Conservation (phyloP, 1,140 invertebrate genomes). For the Leptestheria dahalacensis region DNA sequence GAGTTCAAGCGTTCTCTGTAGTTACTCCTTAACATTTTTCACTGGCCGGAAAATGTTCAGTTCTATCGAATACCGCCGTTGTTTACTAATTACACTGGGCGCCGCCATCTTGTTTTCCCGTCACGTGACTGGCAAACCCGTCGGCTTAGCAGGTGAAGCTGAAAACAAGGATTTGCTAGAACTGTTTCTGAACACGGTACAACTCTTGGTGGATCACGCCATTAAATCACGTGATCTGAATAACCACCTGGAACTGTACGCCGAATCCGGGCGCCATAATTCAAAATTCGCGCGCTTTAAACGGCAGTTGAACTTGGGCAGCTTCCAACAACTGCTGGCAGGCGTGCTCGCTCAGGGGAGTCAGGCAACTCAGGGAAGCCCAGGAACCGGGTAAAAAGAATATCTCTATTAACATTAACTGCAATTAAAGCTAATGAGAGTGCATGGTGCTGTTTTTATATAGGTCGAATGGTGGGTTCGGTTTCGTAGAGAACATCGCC, state of each 20-base stretch:
- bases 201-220: neutral
- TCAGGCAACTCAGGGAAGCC: neutral
- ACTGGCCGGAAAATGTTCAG: no score
- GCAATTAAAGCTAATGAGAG: neutral
- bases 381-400: neutral
- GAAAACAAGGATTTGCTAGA: neutral
- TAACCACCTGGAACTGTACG: neutral
- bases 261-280: neutral
- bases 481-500: neutral
- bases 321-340: no score
- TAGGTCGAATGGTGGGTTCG: neutral
- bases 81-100: neutral
- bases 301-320: neutral
- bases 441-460: no score
- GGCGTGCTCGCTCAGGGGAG: neutral
- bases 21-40: neutral
- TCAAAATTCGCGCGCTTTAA: neutral
- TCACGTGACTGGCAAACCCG: neutral
- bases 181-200: neutral
- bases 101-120: neutral
- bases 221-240: neutral
- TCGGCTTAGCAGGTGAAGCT: neutral
- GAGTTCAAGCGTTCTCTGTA: neutral
- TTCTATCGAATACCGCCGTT: neutral
- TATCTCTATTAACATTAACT: neutral